These are phyloP conservation scores for Dynastes maya DNA, from an alignment of 2,888 invertebrate species.

Conservation along the genomic window DNA sequence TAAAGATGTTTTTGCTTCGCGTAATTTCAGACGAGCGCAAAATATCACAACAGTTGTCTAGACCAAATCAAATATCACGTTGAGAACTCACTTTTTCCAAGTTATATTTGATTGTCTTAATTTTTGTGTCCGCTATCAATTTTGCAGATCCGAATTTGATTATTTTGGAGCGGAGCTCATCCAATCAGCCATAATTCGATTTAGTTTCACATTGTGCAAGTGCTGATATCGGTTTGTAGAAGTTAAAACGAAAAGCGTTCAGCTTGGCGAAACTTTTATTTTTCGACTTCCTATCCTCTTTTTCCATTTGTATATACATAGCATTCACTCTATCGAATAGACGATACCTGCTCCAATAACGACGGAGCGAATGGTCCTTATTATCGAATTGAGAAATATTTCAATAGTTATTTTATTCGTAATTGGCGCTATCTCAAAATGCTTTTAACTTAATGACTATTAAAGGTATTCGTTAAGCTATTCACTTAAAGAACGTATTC, in stretches of 20 bases:
- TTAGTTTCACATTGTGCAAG: slow-evolving; percentile 52
- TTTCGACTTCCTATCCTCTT: slow-evolving; percentile 13
- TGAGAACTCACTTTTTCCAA: slow-evolving; percentile 30
- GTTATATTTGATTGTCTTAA: slow-evolving; percentile 47
- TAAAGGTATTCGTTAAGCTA: not conserved
- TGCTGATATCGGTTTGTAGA: slow-evolving; percentile 55
- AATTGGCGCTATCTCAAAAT: slow-evolving; percentile 9
- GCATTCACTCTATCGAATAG: slow-evolving; percentile 5
- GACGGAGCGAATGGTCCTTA: not conserved
- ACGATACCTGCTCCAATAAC: slow-evolving; percentile 24
- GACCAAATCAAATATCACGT: slow-evolving; percentile 15
- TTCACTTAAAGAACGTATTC: not conserved
- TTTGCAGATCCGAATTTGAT: slow-evolving; percentile 53
- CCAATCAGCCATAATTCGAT: slow-evolving; percentile 54
- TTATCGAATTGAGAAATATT: slow-evolving; percentile 34
- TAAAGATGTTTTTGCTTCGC: too few relatives aligned
- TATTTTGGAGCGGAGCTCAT: slow-evolving; percentile 51
- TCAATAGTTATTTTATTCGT: slow-evolving; percentile 17
- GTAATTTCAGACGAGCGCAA: too few relatives aligned
- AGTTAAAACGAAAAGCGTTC: slow-evolving; percentile 51
- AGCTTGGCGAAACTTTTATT: slow-evolving; percentile 42
- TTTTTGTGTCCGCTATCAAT: slow-evolving; percentile 51
- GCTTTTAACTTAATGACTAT: slow-evolving; percentile 19
- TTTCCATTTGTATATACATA: slow-evolving; percentile 34
- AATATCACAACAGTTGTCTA: not conserved